Base-by-base conservation (phyloP, 2,797 vertebrate genomes). In the Ispidina lecontei region DNA sequence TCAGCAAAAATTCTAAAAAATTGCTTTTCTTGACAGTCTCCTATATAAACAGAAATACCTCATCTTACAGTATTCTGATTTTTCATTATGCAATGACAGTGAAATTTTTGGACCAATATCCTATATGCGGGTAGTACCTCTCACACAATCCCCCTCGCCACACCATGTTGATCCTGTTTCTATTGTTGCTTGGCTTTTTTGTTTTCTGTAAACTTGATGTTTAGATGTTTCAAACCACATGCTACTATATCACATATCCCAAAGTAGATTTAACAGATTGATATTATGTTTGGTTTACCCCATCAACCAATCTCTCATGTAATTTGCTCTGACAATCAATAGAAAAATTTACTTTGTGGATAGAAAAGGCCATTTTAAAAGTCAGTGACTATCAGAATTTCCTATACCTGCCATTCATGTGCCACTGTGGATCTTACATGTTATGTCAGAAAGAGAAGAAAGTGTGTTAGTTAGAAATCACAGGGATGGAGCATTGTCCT, bases 131-230 rank as follows among this genome's bases (percentile, higher is more conserved):
- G 10, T 63, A 46, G 37, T 17, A n/a, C 8, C 64, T 60, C 15
- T 49, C 44, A 63, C 8, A 35, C 25, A 70, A 74, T 29, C 7
- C 2, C 1, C 3, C 1, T 2, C 23, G 6, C 2, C 1, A 3
- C 1, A 2, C 14, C n/a, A 16, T 47, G 44, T 2, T 11, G 16
- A 39, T 49, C 13, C 13, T 20, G 1, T 56, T 68, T 67, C 44
- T 84, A 21, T 47, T 47, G 8, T 55, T 70, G 22, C 23, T 76
- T 90, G 68, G 20, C 49, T 77, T 84, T 82, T 74, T 81, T 84
- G 6, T 2, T 43, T 89, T 70, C 54, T 71, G 1, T 41, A n/a
- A 20, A 55, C 62, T 37, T 14, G 18, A 22, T 22, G 11, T 43
- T 4, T 41, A 75, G 41, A 19, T 64, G 4, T 78, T 78, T 72